Evolutionary conservation across 2,113 vertebrate genomes (phyloP), one percentile per base, ranked within the genome.

Genomic region (Amblyopsis rosae): DNA sequence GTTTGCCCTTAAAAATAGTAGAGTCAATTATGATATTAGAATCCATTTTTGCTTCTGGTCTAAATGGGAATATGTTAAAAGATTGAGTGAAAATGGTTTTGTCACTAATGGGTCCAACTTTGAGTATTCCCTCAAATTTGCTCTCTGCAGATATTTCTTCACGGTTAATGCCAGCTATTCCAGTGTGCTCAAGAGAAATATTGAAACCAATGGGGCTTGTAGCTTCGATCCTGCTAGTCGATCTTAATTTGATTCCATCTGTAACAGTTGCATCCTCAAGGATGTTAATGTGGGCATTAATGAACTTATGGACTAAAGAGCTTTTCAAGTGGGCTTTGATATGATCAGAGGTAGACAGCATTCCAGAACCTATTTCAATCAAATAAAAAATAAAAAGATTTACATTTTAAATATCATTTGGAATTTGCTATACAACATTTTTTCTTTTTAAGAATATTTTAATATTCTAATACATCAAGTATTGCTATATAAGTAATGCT

Each of bases 21-120:
- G 95, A 96, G 66, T 97, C 93, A 65, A 96, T 59, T 17, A 87
- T 88, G 66, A 96, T 61, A 65, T 63, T 72, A 73, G 95, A 96
- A 66, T 93, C 90, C 51, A 93, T 88, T 47, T 70, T 93, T 50
- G 87, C 79, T 50, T 92, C 77, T 4, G 57, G 71, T n/a, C 61
- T 93, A 68, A 88, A 88, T 69, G 88, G 80, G 61, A 91, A 79
- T 59, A 91, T 77, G 16, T 67, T 77, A 64, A 82, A 82, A 10
- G 91, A 85, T 35, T 95, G 86, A 26, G 48, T 79, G 26, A 93
- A 91, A 56, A 56, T 46, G 4, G 90, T 89, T 61, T 88, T 92
- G 41, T 90, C 89, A 67, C 92, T 86, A 33, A 94, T 35, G 0
- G 92, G 92, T 77, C 93, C 93, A 51, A 86, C 87, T 60, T 77